Evolutionary conservation across 2,797 vertebrate species (phyloP), one percentile per base, ranked within the genome.

Genomic region (Poecilia picta): DNA sequence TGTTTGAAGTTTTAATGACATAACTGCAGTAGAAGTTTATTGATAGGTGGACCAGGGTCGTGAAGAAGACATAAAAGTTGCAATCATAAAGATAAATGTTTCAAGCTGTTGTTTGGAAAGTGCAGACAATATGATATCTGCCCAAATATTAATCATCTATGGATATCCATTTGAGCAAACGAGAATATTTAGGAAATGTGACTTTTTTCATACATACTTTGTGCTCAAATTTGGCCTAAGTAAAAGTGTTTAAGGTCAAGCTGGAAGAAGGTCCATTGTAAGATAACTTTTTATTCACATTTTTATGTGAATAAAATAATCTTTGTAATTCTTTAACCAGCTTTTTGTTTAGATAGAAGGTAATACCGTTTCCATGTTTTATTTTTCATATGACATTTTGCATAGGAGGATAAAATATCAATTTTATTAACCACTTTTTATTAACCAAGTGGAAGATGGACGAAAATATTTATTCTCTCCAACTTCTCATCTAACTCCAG

Each of bases 1-100:
- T 72, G 46, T 81, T 55, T 75, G 75, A 55, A 66, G 33, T 23
- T 66, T 8, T 33, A 33, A 62, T 62, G 2, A 62, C 8, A 8
- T 62, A 62, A 33, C 6, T 62, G 31, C 59, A 62, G 6, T 33
- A 62, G 18, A 33, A 16, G 31, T 16, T 18, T 33, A 62, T 33
- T 8, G 31, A 8, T 15, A 18, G 28, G 31, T 18, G 31, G 15
- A 33, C 59, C 31, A 33, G 59, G 31, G 16, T 2, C 7, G 5
- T 62, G 16, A 62, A 62, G 31, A 62, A 33, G 59, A 31, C 59
- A 62, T 62, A 62, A 62, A 33, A 18, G 59, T 62, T 16, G 15
- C 59, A 18, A 33, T 33, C 6, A 8, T 62, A 25, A 59, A 59
- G 5, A 31, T 5, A 16, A 59, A 16, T 15, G 10, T 25, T 55